phyloP scores from a whole-genome alignment of 2,797 vertebrate species.

The Eidolon dupreanum region DNA sequence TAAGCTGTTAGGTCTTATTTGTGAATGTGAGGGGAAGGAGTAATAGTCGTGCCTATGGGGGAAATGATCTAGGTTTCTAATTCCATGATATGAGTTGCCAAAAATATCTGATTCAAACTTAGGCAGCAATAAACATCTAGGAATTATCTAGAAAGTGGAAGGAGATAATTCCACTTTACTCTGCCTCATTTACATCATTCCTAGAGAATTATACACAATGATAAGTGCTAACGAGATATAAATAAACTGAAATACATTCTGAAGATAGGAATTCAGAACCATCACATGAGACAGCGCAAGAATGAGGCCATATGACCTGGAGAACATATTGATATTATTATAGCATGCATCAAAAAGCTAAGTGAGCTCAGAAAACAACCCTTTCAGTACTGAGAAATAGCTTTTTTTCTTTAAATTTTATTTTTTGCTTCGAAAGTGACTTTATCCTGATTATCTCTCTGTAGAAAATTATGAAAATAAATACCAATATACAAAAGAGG shows the following conservation, averaged over 20 bases:
- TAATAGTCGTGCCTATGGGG: background rate
- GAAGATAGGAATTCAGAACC: background rate
- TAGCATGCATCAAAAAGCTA: background rate
- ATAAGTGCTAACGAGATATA: background rate
- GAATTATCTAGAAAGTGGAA: slow-evolving; percentile 48
- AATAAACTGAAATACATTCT: slow-evolving; percentile 20
- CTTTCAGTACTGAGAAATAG: background rate
- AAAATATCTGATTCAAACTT: slow-evolving; percentile 32
- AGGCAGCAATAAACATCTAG: background rate
- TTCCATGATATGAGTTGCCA: background rate
- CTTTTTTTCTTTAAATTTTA: background rate
- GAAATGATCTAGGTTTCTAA: background rate
- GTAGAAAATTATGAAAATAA: background rate
- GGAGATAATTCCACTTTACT: slow-evolving; percentile 14
- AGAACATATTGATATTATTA: background rate
- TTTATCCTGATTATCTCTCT: background rate
- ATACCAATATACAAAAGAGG: background rate
- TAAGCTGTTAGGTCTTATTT: background rate
- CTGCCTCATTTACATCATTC: background rate
- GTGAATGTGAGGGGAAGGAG: background rate
- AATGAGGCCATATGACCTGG: background rate
- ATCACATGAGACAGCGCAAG: background rate
- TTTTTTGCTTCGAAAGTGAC: background rate
- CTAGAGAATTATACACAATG: slow-evolving; percentile 32
- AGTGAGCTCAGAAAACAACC: background rate